phyloP scores from a whole-genome alignment of 2,797 vertebrate genomes.

The Craterocephalus amniculus region DNA sequence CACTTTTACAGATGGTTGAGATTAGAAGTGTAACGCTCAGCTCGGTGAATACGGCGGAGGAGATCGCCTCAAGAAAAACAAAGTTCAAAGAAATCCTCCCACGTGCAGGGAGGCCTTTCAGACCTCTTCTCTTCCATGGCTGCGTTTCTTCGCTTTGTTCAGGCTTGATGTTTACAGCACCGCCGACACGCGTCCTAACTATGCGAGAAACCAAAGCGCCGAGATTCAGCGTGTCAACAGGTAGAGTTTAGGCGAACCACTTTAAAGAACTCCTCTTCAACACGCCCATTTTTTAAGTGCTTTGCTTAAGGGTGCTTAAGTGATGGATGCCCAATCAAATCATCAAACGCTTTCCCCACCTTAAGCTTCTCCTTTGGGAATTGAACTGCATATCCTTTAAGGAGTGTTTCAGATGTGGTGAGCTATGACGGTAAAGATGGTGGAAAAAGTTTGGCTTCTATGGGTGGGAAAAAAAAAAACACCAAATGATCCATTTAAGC shows the following conservation, averaged over 20 bases:
- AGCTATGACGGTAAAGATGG: neutral
- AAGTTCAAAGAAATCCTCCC: slow-evolving; percentile 10
- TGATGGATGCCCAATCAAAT: no score
- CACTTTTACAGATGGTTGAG: slow-evolving; percentile 68
- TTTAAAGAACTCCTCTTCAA: neutral
- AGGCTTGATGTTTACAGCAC: neutral
- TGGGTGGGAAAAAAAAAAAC: no score
- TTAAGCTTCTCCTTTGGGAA: neutral
- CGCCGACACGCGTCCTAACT: neutral
- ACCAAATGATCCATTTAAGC: neutral
- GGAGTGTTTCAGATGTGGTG: neutral
- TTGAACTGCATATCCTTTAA: neutral
- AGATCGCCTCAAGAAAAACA: slow-evolving; percentile 6
- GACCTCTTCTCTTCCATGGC: neutral
- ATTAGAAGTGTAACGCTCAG: slow-evolving; percentile 57
- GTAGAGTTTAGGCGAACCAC: neutral
- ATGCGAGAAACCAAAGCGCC: neutral
- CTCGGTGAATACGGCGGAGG: slow-evolving; percentile 6
- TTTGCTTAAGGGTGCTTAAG: neutral
- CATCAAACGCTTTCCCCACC: neutral
- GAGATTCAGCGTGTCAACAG: neutral
- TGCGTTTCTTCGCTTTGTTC: neutral
- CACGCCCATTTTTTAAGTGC: neutral
- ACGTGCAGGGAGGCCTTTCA: neutral
- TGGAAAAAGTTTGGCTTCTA: neutral